Percentiles rank a stretch among this genome's conserved stretches.
Evolutionary conservation across 2,888 invertebrate species (phyloP).

Genomic region (Terebella lapidaria): DNA sequence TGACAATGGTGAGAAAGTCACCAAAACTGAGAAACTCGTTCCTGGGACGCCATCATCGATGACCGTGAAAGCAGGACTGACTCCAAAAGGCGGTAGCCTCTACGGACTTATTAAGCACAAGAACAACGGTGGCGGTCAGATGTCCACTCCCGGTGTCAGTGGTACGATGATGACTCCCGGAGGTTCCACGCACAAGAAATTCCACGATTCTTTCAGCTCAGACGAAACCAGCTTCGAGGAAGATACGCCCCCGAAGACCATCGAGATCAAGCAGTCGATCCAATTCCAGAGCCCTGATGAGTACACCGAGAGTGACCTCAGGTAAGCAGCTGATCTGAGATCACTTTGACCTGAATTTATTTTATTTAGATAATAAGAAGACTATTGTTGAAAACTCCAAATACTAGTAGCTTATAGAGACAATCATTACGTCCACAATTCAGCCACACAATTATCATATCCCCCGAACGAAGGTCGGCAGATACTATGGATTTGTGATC

Average conservation of each 20-base stretch:
- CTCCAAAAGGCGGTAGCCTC: constrained; percentile 14
- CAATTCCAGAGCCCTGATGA: too few species aligned
- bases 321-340: neutral
- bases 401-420: too few species aligned
- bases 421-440: too few species aligned
- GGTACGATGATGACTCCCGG: neutral
- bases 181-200: neutral
- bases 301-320: neutral
- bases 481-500: too few species aligned
- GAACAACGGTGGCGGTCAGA: neutral
- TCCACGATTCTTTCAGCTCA: neutral
- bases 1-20: neutral
- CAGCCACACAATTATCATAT: too few species aligned
- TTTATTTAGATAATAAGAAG: too few species aligned
- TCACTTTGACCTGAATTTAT: neutral
- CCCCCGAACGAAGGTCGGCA: too few species aligned
- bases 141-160: neutral
- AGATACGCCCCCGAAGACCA: constrained; percentile 1
- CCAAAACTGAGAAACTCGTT: neutral
- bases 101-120: constrained; percentile 24
- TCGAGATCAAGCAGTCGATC: too few species aligned
- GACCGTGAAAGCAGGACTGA: too few species aligned
- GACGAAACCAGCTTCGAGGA: constrained; percentile 11
- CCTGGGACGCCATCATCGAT: neutral
- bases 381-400: too few species aligned